Evolutionary conservation across 1,140 invertebrate species (phyloP).

Genomic region (Caenorhabditis inopinata): DNA sequence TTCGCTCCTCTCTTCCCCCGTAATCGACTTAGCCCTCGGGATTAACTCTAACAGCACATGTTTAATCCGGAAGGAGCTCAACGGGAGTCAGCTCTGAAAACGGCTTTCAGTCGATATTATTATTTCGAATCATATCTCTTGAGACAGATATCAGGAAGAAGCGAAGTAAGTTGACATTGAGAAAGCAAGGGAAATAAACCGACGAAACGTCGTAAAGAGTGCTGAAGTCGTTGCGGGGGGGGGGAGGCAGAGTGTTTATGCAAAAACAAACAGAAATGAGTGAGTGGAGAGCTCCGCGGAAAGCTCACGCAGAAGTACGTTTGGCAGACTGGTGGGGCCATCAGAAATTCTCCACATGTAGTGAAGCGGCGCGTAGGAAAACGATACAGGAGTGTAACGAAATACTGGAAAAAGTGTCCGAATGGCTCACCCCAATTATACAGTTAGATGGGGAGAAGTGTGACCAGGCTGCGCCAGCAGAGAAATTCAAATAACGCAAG

Average conservation of each 20-base stretch:
- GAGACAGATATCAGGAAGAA: too few relatives aligned
- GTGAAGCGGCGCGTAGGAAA: too few relatives aligned
- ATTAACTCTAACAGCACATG: neutral
- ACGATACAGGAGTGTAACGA: too few relatives aligned
- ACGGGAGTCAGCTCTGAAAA: neutral
- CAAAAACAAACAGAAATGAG: conserved; percentile 28
- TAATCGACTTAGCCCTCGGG: neutral
- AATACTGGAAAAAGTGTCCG: too few relatives aligned
- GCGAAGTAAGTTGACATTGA: neutral
- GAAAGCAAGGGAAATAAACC: conserved; percentile 6
- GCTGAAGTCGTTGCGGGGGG: neutral
- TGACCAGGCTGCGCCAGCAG: too few relatives aligned
- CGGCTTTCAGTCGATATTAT: neutral
- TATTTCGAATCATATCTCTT: too few relatives aligned
- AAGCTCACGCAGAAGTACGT: neutral
- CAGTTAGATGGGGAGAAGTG: too few relatives aligned
- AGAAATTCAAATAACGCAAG: neutral
- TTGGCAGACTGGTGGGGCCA: too few relatives aligned
- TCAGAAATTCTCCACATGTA: too few relatives aligned
- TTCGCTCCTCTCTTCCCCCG: neutral
- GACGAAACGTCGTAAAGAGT: conserved; percentile 29
- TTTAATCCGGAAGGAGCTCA: neutral
- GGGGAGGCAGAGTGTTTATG: conserved; percentile 15
- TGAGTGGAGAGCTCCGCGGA: conserved; percentile 15
- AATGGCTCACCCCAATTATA: too few relatives aligned